Conservation (phyloP, 2,113 vertebrate species). For the Pterocles gutturalis region DNA sequence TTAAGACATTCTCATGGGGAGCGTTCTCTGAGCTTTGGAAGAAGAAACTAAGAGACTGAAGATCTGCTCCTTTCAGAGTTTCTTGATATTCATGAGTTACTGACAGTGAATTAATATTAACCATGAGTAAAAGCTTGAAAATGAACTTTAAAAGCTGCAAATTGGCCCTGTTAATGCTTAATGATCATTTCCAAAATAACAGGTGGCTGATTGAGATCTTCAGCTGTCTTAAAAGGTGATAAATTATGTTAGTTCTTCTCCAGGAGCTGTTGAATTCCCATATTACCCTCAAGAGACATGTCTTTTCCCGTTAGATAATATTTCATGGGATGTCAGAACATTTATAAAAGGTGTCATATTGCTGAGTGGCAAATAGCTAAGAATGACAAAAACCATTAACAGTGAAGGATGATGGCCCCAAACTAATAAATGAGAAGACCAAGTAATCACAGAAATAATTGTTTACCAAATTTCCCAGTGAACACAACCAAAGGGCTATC, state of each 20-base stretch:
- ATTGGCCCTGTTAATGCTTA: slow-evolving; percentile 40
- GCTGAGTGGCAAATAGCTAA: background rate
- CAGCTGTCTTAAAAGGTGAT: slow-evolving; percentile 32
- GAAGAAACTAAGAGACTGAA: background rate
- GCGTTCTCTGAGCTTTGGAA: background rate
- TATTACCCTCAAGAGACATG: background rate
- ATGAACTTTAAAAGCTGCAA: slow-evolving; percentile 52
- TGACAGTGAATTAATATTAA: slow-evolving; percentile 45
- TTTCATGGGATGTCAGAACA: slow-evolving; percentile 31
- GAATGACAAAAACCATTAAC: background rate
- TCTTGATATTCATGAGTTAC: slow-evolving; percentile 4
- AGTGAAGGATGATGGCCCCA: background rate
- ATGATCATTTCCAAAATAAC: slow-evolving; percentile 46
- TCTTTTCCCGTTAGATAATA: slow-evolving; percentile 45
- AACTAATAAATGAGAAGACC: background rate
- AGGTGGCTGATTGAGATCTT: slow-evolving; percentile 57
- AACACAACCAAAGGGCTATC: background rate
- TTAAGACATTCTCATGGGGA: background rate
- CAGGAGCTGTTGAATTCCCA: slow-evolving; percentile 18
- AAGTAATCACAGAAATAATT: slow-evolving; percentile 10
- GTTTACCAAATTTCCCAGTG: background rate
- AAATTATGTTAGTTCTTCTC: slow-evolving; percentile 26
- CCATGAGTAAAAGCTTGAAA: slow-evolving; percentile 37
- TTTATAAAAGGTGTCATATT: slow-evolving; percentile 37
- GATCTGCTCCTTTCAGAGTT: background rate